phyloP scores from a whole-genome alignment of 1,140 invertebrate species.

The Cydia splendana region DNA sequence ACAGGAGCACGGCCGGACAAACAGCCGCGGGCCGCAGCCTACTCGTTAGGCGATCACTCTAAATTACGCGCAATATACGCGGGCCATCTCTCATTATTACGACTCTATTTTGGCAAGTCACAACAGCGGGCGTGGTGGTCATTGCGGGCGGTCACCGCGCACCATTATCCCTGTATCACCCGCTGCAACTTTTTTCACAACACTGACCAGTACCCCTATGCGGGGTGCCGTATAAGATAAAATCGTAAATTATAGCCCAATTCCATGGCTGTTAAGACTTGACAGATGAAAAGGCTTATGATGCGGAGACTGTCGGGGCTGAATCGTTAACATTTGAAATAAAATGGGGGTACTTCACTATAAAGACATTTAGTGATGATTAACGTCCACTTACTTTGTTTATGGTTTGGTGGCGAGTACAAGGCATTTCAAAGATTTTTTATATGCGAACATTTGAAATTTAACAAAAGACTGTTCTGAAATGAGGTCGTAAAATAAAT shows the following conservation, averaged over 20 bases:
- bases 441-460: constrained; percentile 14
- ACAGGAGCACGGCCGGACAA: constrained; percentile 54
- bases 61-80: constrained; percentile 69
- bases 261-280: constrained; percentile 75
- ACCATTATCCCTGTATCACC: constrained; percentile 61
- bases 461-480: constrained; percentile 7
- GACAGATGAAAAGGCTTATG: constrained; percentile 78
- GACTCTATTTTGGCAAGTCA: constrained; percentile 75
- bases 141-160: constrained; percentile 56
- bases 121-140: constrained; percentile 56
- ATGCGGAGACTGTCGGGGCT: constrained; percentile 55
- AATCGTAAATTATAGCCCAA: constrained; percentile 80
- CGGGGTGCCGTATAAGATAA: constrained; percentile 69
- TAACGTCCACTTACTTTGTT: constrained; percentile 47
- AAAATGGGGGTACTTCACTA: constrained; percentile 66
- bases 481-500: not conserved
- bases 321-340: constrained; percentile 73
- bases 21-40: constrained; percentile 47
- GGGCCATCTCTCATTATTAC: constrained; percentile 70
- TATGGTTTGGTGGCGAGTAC: constrained; percentile 33
- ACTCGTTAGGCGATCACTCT: constrained; percentile 61
- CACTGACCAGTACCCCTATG: constrained; percentile 74
- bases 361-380: constrained; percentile 62
- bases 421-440: constrained; percentile 15
- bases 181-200: constrained; percentile 61